Conservation (phyloP, 1,140 invertebrate genomes). For the Dreissena rostriformis region DNA sequence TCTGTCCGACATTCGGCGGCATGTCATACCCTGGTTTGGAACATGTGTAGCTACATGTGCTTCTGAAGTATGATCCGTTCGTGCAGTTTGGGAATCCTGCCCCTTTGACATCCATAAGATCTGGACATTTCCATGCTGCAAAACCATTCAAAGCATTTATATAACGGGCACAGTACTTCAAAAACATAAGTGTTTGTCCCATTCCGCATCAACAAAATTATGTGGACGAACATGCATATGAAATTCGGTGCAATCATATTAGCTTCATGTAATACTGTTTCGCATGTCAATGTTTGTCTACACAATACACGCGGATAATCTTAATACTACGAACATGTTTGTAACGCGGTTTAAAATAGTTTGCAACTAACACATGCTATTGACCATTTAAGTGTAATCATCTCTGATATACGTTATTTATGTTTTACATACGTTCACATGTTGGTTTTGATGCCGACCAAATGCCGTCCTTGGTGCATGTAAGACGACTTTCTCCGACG, state of each 20-base stretch:
- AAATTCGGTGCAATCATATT: no score
- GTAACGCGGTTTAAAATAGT: background rate
- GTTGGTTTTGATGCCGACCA: conserved; percentile 1
- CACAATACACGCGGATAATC: background rate
- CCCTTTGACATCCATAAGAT: background rate
- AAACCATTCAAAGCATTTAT: no score
- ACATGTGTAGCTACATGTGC: conserved; percentile 28
- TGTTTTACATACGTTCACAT: conserved; percentile 46
- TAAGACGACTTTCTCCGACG: background rate
- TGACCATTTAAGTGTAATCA: background rate
- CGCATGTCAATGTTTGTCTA: background rate
- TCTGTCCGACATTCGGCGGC: conserved; percentile 23
- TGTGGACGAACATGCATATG: no score
- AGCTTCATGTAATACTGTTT: background rate
- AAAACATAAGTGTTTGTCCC: no score
- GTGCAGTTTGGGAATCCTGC: conserved; percentile 17
- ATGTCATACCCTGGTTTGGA: conserved; percentile 21
- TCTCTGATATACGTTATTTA: no score
- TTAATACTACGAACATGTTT: background rate
- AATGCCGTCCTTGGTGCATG: background rate
- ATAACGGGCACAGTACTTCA: no score
- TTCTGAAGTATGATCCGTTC: conserved; percentile 1
- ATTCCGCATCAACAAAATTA: no score
- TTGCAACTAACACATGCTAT: background rate
- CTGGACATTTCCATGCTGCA: conserved; percentile 18